Evolutionary conservation across 1,140 invertebrate species (phyloP).

Genomic region (Dryas iulia): DNA sequence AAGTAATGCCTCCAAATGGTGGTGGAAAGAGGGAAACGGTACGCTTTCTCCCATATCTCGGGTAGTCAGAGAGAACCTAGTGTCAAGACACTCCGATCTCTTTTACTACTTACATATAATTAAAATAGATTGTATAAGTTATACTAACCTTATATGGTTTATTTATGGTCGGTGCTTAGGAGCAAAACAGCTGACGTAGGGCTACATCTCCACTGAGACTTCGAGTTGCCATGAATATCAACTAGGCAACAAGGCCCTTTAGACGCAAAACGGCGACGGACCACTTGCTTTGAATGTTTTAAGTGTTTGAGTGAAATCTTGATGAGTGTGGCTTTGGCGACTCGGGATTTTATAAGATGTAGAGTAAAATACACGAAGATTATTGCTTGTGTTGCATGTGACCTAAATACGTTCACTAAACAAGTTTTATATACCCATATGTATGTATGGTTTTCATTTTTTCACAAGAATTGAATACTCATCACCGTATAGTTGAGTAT

Average conservation of each 20-base stretch:
- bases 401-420: neutral
- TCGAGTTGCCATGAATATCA: constrained; percentile 60
- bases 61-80: too few relatives aligned
- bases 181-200: constrained; percentile 58
- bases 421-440: too few relatives aligned
- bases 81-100: too few relatives aligned
- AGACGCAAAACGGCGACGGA: constrained; percentile 40
- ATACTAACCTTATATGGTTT: neutral
- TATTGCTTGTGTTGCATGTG: neutral
- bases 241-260: constrained; percentile 52
- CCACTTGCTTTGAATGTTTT: constrained; percentile 33
- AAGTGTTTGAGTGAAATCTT: constrained; percentile 33
- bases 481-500: too few relatives aligned
- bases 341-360: constrained; percentile 3
- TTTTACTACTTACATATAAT: neutral
- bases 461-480: too few relatives aligned
- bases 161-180: constrained; percentile 37
- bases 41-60: too few relatives aligned
- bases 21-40: too few relatives aligned
- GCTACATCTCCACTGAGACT: constrained; percentile 35
- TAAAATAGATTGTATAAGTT: neutral
- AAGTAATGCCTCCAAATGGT: too few relatives aligned
- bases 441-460: too few relatives aligned
- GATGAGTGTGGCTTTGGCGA: constrained; percentile 15
- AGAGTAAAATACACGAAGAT: neutral